These are phyloP conservation scores for Tachina fera DNA, from an alignment of 2,888 invertebrate species.

Conservation along the genomic window DNA sequence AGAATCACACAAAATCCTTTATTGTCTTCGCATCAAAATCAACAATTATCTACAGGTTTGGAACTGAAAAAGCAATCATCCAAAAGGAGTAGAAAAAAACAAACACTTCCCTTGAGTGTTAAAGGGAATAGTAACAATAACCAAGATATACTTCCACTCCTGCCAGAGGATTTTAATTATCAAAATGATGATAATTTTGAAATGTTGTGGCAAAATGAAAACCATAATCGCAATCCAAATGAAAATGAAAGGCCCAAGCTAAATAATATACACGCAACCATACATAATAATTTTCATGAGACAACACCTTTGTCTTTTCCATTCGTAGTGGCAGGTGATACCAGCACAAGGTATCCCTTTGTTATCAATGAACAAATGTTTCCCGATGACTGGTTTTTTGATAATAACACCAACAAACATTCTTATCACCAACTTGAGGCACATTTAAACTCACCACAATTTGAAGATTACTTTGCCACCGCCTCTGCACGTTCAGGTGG, in stretches of 20 bases:
- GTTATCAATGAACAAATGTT: background rate
- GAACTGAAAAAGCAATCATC: conserved; percentile 16
- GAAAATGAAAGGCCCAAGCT: conserved; percentile 6
- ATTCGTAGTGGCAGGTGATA: background rate
- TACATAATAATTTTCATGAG: background rate
- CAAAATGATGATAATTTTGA: conserved; percentile 63
- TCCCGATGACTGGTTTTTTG: conserved; percentile 55
- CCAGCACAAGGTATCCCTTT: conserved; percentile 18
- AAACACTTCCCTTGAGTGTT: background rate
- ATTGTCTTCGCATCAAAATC: conserved; percentile 24
- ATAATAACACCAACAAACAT: conserved; percentile 53
- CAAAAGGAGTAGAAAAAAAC: background rate
- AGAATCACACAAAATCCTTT: conserved; percentile 26
- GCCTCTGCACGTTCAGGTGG: conserved; percentile 79
- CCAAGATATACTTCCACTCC: background rate
- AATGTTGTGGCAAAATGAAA: conserved; percentile 17
- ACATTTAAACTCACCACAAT: background rate
- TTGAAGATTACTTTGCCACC: conserved; percentile 65
- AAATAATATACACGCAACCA: background rate
- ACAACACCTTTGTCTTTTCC: background rate
- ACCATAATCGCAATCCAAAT: background rate
- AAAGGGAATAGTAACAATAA: background rate
- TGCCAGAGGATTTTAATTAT: conserved; percentile 62
- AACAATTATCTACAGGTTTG: conserved; percentile 29
- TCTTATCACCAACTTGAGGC: conserved; percentile 15